Evolutionary conservation across 1,140 invertebrate genomes (phyloP), one percentile per base, ranked within the genome.

Genomic region (Drosophila subobscura): DNA sequence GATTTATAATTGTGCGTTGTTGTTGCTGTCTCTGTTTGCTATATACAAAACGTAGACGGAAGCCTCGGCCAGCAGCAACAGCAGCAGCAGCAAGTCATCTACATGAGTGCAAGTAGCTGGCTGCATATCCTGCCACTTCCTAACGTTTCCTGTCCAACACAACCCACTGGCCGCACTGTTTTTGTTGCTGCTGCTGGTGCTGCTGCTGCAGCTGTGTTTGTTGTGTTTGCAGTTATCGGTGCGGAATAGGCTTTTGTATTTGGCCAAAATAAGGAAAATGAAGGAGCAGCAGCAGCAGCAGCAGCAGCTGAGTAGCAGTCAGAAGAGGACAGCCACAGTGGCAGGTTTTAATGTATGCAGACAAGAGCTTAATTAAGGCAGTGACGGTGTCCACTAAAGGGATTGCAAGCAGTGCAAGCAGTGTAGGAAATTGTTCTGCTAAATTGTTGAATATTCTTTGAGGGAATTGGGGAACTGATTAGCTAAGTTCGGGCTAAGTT

Each of bases 221-320:
- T 79, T 80, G 75, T 84, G 65, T 76, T 81, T 88, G 78, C 83
- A 88, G 83, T 81, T 88, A 88, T 88, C 83, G 83, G 83, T 88
- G 83, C 83, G 83, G 83, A 88, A 88, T 88, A 88, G 83, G 83
- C 83, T 88, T 88, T 88, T 88, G 83, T 88, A 88, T 88, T 88
- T 88, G 83, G 75, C 60, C 84, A 88, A 88, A 88, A 81, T 88
- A 88, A 83, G 83, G 83, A 88, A 86, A 88, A 88, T 75, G 83
- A 85, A 88, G 83, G 81, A 81, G 72, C 78, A 81, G 55, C 51
- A 33, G 27, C 55, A 51, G 42, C 55, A 54, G 16, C 78, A 81
- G 55, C 51, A 33, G 27, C 55, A 51, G 42, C 55, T 49, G 16
- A 49, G 47, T 16, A 23, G n/a, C 53, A 73, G 70, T 51, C 33